Evolutionary conservation across 2,888 invertebrate species (phyloP).

Genomic region (Plebejus melissa): DNA sequence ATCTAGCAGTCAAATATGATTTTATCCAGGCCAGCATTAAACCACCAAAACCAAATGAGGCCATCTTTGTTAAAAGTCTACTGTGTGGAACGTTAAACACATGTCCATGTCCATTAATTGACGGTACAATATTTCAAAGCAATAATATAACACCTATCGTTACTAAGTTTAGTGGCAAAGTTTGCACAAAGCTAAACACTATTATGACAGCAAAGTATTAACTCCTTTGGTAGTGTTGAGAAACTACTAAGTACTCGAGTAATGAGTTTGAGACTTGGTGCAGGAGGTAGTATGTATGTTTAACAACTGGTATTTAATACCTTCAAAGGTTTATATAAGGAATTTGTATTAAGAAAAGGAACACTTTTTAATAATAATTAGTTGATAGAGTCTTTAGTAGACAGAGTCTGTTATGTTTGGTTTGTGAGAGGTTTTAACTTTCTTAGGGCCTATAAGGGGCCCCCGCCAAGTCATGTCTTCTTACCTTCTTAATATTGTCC

Average conservation of each 20-base stretch:
- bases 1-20: background rate
- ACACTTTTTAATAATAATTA: too few relatives aligned
- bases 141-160: background rate
- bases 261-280: background rate
- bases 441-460: too few relatives aligned
- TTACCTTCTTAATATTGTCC: conserved; percentile 86
- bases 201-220: background rate
- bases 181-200: background rate
- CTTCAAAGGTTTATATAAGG: background rate
- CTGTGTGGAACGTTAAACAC: background rate
- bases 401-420: too few relatives aligned
- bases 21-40: background rate
- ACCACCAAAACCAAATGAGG: background rate
- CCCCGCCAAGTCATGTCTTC: background rate
- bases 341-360: too few relatives aligned
- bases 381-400: too few relatives aligned
- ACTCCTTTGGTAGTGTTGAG: background rate
- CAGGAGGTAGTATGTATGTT: background rate
- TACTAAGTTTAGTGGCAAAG: background rate
- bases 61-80: background rate
- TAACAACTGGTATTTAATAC: background rate
- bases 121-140: too few relatives aligned
- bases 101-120: too few relatives aligned
- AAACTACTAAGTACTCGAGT: background rate
- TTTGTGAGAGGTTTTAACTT: too few relatives aligned